Conservation (phyloP, 2,797 vertebrate species). For the Pelodytes ibericus region DNA sequence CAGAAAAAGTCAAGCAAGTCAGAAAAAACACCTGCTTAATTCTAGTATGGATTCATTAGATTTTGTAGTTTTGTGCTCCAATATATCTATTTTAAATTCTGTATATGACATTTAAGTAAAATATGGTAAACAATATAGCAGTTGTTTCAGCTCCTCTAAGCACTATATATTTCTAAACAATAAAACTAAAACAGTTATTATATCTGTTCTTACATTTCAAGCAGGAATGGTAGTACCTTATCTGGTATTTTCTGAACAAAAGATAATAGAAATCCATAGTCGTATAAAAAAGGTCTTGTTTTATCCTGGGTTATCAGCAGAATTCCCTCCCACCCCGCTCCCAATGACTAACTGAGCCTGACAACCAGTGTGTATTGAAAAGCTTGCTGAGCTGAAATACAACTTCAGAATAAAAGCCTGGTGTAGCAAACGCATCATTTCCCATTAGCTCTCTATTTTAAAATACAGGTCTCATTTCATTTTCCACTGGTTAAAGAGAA, state of each 20-base stretch:
- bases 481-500: not conserved
- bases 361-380: constrained; percentile 2
- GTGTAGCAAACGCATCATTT: not conserved
- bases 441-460: not conserved
- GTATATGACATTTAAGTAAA: too few species aligned
- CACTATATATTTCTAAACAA: too few species aligned
- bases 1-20: too few species aligned
- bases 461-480: not conserved
- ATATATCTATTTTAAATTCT: too few species aligned
- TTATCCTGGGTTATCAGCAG: constrained; percentile 23
- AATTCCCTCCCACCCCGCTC: too few species aligned
- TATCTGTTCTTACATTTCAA: too few species aligned
- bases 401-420: constrained; percentile 41
- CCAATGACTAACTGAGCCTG: not conserved
- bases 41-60: too few species aligned
- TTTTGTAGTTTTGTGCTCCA: too few species aligned
- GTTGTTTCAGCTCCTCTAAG: too few species aligned
- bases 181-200: too few species aligned
- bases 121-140: too few species aligned
- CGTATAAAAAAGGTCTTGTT: not conserved
- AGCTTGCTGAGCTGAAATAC: constrained; percentile 1
- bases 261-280: constrained; percentile 31
- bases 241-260: constrained; percentile 35
- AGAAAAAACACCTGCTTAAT: too few species aligned
- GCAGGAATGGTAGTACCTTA: not conserved